Evolutionary conservation across 2,797 vertebrate genomes (phyloP).

Genomic region (Lerista edwardsae): DNA sequence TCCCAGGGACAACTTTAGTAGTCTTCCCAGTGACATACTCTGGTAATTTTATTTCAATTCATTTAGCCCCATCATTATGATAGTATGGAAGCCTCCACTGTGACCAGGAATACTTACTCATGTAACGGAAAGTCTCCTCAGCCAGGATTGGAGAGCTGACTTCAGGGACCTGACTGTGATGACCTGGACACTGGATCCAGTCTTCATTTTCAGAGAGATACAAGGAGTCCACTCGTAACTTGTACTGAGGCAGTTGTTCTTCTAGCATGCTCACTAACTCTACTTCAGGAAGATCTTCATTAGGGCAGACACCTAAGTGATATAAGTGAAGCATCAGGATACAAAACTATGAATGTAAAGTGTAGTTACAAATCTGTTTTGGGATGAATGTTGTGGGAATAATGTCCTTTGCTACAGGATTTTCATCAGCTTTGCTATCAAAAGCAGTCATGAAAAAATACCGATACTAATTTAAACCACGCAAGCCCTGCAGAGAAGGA

Average conservation of each 20-base stretch:
- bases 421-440: neutral
- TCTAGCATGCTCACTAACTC: constrained; percentile 82
- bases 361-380: constrained; percentile 5
- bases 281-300: constrained; percentile 77
- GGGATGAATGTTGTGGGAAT: constrained; percentile 2
- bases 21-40: neutral
- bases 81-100: neutral
- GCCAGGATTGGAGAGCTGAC: constrained; percentile 83
- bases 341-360: fast-evolving
- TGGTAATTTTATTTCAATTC: neutral
- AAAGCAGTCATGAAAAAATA: neutral
- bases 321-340: neutral
- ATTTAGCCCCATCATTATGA: constrained; percentile 2
- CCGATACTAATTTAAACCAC: neutral
- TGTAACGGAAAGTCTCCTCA: constrained; percentile 92
- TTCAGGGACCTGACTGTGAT: constrained; percentile 72
- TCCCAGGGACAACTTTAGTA: neutral
- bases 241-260: constrained; percentile 82
- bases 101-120: constrained; percentile 84
- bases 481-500: neutral
- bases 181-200: constrained; percentile 81
- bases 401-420: neutral
- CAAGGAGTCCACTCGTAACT: constrained; percentile 83
- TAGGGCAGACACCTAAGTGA: constrained; percentile 81
- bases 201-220: constrained; percentile 90